Evolutionary conservation across 1,140 invertebrate genomes (phyloP).

Genomic region (Prorops nasuta): DNA sequence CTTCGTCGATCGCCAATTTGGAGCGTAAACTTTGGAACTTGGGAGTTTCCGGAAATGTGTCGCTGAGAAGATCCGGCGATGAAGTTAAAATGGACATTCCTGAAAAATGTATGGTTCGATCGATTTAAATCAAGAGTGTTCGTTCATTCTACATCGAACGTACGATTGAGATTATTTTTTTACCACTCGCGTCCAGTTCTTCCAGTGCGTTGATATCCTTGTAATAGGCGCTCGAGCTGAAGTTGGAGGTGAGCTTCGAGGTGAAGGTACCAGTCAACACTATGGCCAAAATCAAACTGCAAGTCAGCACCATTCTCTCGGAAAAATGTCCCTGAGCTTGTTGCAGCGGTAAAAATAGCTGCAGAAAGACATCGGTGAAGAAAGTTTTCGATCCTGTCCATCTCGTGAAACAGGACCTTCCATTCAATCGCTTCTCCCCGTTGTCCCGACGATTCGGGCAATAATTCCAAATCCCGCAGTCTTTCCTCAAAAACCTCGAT

Average conservation of each 20-base stretch:
- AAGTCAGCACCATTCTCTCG: slow-evolving; percentile 31
- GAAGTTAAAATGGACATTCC: slow-evolving; percentile 1
- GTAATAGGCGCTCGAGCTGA: slow-evolving; percentile 49
- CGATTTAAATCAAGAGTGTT: no score
- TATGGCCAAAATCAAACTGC: slow-evolving; percentile 41
- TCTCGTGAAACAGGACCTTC: no score
- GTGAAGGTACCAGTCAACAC: slow-evolving; percentile 47
- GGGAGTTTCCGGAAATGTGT: neutral
- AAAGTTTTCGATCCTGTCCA: no score
- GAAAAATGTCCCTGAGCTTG: neutral
- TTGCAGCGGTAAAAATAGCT: slow-evolving; percentile 6
- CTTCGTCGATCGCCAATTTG: slow-evolving; percentile 1
- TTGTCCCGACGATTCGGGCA: no score
- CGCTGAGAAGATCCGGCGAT: neutral
- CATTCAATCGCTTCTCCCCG: no score
- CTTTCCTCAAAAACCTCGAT: no score
- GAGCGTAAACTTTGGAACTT: neutral
- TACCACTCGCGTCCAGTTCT: slow-evolving; percentile 40
- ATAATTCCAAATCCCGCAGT: no score
- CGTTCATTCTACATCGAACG: no score
- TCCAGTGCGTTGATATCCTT: slow-evolving; percentile 44
- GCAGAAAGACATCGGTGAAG: slow-evolving; percentile 2
- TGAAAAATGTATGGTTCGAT: no score
- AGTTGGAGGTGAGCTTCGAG: slow-evolving; percentile 44
- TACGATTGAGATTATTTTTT: no score